phyloP scores from a whole-genome alignment of 2,113 vertebrate genomes.

The Cochlearius cochlearius region DNA sequence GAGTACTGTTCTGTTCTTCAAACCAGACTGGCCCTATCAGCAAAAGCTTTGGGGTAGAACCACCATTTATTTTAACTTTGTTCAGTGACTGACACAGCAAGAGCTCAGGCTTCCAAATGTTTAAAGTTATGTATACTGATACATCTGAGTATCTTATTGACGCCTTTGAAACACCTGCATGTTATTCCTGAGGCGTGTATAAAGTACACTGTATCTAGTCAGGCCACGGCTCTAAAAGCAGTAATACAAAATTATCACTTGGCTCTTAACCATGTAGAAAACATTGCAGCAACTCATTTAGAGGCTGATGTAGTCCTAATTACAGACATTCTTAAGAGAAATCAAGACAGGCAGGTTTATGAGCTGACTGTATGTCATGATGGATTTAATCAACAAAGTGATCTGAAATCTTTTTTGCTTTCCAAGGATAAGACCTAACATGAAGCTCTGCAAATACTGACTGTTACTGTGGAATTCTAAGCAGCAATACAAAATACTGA shows the following conservation, averaged over 20 bases:
- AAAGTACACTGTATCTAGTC: background rate
- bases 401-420: background rate
- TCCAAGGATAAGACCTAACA: background rate
- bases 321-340: background rate
- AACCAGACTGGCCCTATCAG: background rate
- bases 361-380: background rate
- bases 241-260: background rate
- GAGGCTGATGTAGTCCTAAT: background rate
- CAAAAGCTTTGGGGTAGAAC: background rate
- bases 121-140: background rate
- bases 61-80: background rate
- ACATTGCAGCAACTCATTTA: background rate
- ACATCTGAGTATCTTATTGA: background rate
- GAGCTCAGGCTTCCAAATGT: background rate
- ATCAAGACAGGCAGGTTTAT: background rate
- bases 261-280: background rate
- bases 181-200: background rate
- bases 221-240: background rate
- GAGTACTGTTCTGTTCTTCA: background rate
- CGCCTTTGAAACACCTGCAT: background rate
- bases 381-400: background rate
- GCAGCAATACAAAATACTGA: background rate
- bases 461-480: background rate
- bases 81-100: background rate
- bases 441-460: background rate